Base-by-base conservation (phyloP, 2,797 vertebrate genomes). In the Cuniculus paca region DNA sequence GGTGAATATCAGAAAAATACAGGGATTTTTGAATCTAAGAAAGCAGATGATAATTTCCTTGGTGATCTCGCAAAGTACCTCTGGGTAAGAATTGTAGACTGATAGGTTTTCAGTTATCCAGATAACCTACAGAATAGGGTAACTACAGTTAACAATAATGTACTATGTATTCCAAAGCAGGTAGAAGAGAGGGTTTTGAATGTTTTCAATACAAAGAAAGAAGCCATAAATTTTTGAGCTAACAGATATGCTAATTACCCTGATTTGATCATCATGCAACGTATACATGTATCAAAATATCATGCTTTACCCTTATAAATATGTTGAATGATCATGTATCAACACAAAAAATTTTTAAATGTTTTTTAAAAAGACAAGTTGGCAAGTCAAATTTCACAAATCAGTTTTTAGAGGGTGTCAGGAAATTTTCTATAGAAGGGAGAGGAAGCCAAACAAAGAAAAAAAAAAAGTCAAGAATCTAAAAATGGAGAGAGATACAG, bases 391-490 rank as follows among this genome's bases (percentile, higher is more conserved):
- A 75, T 65, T 61, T 80, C 92, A 86, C 39, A 60, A 48, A 81
- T 95, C 48, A 22, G 22, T 16, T 81, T 95, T 88, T 85, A 45
- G 81, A 95, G 26, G 6, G 39, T 50, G 24, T 77, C 31, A 24
- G 31, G 34, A 77, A 74, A 91, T 88, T 89, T 91, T 94, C 86
- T 80, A 2, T 1, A 45, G 28, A 92, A 92, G 12, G 56, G 50
- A 91, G 52, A 80, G 39, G 92, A 94, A 91, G 82, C 52, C 79
- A 87, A 92, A 93, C 68, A 94, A 70, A 95, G 26, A 85, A 52
- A 97, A 96, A 34, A 96, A 96, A 36, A 26, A 31, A 65, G 58
- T 91, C 77, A 92, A 70, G 68, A 75, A 75, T 74, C 63, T 68
- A 75, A 88, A 95, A 28, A 42, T 14, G 22, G 28, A 77, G 7